phyloP scores from a whole-genome alignment of 30 jellyfish, hydroid and myxozoan species.

The Pseudorhiza aurosa region DNA sequence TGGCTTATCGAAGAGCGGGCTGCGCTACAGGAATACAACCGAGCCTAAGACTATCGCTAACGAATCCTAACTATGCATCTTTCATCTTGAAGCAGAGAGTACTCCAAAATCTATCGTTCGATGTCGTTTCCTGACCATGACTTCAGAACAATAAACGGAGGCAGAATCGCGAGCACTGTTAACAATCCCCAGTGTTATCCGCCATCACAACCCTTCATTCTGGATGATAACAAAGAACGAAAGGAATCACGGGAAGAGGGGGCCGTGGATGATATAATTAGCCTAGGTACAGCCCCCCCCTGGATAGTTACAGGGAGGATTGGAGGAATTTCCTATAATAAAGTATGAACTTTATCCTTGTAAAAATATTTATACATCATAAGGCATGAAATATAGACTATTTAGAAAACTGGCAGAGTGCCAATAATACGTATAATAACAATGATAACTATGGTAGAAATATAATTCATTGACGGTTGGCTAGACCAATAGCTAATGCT shows the following conservation, averaged over 20 bases:
- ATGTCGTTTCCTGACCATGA: background rate
- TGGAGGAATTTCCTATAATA: too few relatives aligned
- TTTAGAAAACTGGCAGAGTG: too few relatives aligned
- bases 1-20: too few relatives aligned
- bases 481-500: too few relatives aligned
- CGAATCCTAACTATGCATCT: background rate
- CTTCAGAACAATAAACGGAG: background rate
- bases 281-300: background rate
- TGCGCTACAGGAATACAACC: too few relatives aligned
- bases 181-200: background rate
- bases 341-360: too few relatives aligned
- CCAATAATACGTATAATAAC: too few relatives aligned
- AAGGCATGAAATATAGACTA: background rate
- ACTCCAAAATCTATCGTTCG: background rate
- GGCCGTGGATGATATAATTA: background rate
- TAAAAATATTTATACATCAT: too few relatives aligned
- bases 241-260: constrained; percentile 44
- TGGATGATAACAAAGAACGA: constrained; percentile 60
- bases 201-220: constrained; percentile 43
- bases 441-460: too few relatives aligned
- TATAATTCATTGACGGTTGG: too few relatives aligned
- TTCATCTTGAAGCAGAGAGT: background rate
- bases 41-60: too few relatives aligned
- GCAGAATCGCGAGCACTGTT: background rate
- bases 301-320: too few relatives aligned